Evolutionary conservation across 2,113 vertebrate species (phyloP).

Genomic region (Crocuta crocuta): DNA sequence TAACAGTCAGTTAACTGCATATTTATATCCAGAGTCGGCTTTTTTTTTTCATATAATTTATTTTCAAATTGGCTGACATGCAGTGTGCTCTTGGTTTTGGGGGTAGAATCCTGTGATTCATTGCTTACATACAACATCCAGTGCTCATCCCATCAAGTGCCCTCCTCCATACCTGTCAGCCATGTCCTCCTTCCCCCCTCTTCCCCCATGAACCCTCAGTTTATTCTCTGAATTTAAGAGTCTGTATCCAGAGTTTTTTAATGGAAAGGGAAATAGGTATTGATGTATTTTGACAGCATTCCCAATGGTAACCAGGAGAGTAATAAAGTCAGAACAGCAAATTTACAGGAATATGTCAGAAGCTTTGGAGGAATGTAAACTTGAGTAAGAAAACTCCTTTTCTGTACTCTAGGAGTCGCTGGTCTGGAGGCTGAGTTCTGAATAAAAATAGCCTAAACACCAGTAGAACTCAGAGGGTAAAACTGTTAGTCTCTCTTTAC

Average conservation of each 20-base stretch:
- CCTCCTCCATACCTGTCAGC: too few species aligned
- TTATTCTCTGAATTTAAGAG: too few species aligned
- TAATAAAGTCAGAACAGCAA: slow-evolving; percentile 19
- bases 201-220: too few species aligned
- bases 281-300: slow-evolving; percentile 16
- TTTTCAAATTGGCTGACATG: too few species aligned
- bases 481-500: not conserved
- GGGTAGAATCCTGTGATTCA: too few species aligned
- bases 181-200: too few species aligned
- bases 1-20: not conserved
- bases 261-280: not conserved
- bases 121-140: too few species aligned
- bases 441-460: not conserved
- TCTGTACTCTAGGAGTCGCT: not conserved
- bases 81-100: too few species aligned
- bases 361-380: not conserved
- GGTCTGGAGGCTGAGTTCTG: not conserved
- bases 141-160: too few species aligned
- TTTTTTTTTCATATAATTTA: too few species aligned
- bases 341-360: not conserved
- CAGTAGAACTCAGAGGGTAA: not conserved
- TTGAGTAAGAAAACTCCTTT: slow-evolving; percentile 3
- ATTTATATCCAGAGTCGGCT: not conserved
- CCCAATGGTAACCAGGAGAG: not conserved
- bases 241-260: not conserved